Evolutionary conservation across 2,113 vertebrate species (phyloP).

Genomic region (Chloroceryle aenea): DNA sequence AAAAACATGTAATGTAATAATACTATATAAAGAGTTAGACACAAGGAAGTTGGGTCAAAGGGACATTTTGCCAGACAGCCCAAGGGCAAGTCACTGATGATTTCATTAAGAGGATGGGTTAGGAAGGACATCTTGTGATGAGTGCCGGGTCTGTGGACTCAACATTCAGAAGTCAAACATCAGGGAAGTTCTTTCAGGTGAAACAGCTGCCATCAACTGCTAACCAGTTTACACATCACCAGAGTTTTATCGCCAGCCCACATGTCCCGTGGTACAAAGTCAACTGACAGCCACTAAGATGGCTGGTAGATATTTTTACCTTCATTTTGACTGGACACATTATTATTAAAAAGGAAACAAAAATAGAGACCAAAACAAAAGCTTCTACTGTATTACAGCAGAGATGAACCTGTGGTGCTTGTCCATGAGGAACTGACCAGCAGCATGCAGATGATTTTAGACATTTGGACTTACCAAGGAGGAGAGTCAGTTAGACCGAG

Average conservation of each 20-base stretch:
- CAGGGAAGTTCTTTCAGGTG: background rate
- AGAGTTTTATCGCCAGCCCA: background rate
- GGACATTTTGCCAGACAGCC: background rate
- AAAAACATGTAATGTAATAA: background rate
- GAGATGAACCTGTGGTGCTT: background rate
- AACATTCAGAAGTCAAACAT: background rate
- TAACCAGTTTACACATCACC: background rate
- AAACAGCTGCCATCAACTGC: background rate
- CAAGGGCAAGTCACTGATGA: background rate
- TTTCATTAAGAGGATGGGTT: background rate
- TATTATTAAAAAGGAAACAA: background rate
- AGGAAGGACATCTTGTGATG: background rate
- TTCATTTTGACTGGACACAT: background rate
- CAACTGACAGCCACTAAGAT: background rate
- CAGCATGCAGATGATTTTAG: background rate
- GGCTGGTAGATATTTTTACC: background rate
- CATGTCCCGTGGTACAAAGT: background rate
- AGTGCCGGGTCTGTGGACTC: background rate
- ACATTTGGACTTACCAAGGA: background rate
- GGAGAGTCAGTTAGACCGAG: background rate
- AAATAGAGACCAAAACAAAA: background rate
- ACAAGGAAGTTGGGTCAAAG: background rate
- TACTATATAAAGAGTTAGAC: background rate
- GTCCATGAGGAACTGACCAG: background rate
- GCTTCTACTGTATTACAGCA: background rate